phyloP scores from a whole-genome alignment of 2,888 invertebrate species.

The Bombylius discolor region DNA sequence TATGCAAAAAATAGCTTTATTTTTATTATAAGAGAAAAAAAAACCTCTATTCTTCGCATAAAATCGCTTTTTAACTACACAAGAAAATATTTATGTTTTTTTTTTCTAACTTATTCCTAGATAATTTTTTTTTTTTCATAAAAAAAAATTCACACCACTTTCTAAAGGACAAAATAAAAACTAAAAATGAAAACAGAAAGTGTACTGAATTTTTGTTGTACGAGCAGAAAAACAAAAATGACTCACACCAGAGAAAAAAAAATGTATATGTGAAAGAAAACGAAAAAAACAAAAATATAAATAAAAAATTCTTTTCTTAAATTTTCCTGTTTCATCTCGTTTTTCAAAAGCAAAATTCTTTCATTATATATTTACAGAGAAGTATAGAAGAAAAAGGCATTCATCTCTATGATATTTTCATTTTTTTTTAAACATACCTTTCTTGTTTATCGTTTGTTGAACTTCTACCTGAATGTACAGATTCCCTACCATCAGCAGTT shows the following conservation, averaged over 20 bases:
- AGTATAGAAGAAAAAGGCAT: no score
- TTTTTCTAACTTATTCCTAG: no score
- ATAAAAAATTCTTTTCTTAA: background rate
- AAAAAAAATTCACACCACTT: background rate
- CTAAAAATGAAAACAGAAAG: background rate
- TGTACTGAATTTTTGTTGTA: no score
- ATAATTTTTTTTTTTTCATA: no score
- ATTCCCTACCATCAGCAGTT: conserved; percentile 50
- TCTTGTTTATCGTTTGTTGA: conserved; percentile 56
- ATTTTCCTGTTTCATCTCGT: background rate
- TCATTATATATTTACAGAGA: no score
- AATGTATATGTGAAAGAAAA: no score
- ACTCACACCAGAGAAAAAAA: background rate
- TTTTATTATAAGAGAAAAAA: no score
- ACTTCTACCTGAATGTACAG: conserved; percentile 73
- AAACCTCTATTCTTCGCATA: no score
- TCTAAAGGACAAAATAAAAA: background rate
- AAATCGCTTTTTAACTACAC: no score
- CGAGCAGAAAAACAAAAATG: background rate
- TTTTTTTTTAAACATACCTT: conserved; percentile 37
- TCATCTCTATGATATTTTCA: no score
- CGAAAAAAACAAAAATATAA: background rate
- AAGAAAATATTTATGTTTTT: no score
- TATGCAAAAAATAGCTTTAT: no score
- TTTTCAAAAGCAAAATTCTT: background rate